Base-by-base conservation (phyloP, 2,888 invertebrate genomes). In the Dryadula phaetusa region DNA sequence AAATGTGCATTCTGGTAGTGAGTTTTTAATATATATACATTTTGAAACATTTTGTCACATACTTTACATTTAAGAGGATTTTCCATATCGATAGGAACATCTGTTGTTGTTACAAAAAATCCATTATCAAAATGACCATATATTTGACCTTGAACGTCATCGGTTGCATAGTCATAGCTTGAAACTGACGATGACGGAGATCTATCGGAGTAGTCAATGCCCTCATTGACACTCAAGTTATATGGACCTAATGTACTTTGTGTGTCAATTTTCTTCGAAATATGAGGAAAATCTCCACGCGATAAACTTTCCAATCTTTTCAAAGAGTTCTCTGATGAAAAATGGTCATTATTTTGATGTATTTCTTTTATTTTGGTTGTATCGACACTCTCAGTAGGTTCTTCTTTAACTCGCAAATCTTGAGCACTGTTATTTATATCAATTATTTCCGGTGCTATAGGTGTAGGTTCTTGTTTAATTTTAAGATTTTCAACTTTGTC, bases 1-100 rank as follows among this genome's bases (percentile, higher is more conserved):
- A 99, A 94, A 88, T 99, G 99, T 10, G 98, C 97, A 86, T 97
- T 98, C 92, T 98, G 98, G 86, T 98, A 99, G 85, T 99, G 99
- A 1, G 97, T 97, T 88, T 98, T 98, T 25, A 98, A 95, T 60
- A 97, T 96, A 82, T 98, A 98, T 78, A 97, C 96, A 82, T 98
- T 99, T 86, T 97, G 98, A 87, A 98, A 99, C 80, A 97, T 94
- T 88, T 98, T 98, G 7, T 97, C 97, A 85, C 99, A 99, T 37
- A 97, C 97, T 3, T 97, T 95, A 87, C 99, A 99, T 76, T 96
- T 95, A 42, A 97, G 93, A 0, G 98, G 98, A 85, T 98, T 98
- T 75, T 98, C 98, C 80, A 96, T 96, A 83, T 98, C 98, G 67
- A 98, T 95, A 40, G 98, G 98, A 65, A 98, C 96, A 79, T 98